These are phyloP conservation scores for Chaetodon trifasciatus DNA, from an alignment of 2,797 vertebrate species.

Conservation along the genomic window DNA sequence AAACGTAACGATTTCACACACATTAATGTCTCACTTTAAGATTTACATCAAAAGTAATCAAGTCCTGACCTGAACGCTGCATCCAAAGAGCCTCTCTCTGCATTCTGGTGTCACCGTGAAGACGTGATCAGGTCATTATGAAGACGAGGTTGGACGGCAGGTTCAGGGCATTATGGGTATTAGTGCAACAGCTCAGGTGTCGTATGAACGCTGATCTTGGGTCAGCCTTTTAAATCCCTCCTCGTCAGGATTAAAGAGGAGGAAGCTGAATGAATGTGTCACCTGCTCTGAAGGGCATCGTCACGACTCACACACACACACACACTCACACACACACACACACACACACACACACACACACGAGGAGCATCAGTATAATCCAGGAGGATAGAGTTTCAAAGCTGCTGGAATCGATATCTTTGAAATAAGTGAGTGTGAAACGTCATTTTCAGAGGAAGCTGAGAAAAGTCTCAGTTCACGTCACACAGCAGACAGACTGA, in stretches of 20 bases:
- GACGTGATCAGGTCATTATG: neutral
- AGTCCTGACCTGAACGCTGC: neutral
- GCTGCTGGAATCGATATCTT: no score
- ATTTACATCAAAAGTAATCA: conserved; percentile 6
- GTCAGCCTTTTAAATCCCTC: conserved; percentile 33
- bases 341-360: no score
- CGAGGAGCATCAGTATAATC: no score
- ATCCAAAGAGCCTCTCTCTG: neutral
- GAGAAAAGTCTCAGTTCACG: no score
- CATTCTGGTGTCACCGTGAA: rapidly evolving
- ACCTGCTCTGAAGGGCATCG: conserved; percentile 19
- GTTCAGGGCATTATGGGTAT: conserved; percentile 45
- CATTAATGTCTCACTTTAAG: neutral
- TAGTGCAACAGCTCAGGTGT: conserved; percentile 43
- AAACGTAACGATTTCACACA: neutral
- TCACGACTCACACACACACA: neutral
- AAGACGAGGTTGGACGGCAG: neutral
- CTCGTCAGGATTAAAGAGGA: conserved; percentile 22
- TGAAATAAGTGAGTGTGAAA: no score
- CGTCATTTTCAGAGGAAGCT: no score
- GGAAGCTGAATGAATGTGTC: conserved; percentile 11
- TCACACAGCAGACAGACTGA: no score
- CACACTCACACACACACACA: no score
- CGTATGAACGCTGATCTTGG: neutral
- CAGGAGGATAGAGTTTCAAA: no score